Conservation (phyloP, 2,888 invertebrate species). For the Eurytoma adleriae region DNA sequence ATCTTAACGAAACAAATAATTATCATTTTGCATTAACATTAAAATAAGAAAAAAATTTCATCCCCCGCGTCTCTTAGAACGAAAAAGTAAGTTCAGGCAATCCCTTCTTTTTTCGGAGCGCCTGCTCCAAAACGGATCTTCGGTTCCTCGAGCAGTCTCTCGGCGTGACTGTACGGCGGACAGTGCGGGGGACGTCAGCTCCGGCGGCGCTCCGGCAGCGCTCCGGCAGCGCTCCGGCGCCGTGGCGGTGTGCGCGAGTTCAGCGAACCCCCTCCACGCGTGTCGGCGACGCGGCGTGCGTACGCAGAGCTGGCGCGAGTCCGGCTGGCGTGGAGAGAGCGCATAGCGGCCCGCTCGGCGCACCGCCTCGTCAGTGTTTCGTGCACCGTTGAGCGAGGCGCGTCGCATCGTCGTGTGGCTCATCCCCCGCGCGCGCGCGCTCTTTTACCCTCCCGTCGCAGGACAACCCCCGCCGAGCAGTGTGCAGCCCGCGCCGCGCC, state of each 20-base stretch:
- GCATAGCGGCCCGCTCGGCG: background rate
- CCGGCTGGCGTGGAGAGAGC: too few relatives aligned
- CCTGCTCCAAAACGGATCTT: too few relatives aligned
- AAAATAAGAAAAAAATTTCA: too few relatives aligned
- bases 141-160: too few relatives aligned
- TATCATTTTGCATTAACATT: too few relatives aligned
- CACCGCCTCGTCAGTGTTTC: conserved; percentile 27
- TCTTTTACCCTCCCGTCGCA: background rate
- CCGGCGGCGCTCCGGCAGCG: too few relatives aligned
- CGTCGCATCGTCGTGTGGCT: background rate
- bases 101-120: too few relatives aligned
- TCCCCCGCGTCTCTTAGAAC: too few relatives aligned
- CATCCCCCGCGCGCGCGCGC: background rate
- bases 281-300: background rate
- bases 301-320: background rate
- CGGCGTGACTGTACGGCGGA: background rate
- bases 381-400: conserved; percentile 37
- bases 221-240: too few relatives aligned
- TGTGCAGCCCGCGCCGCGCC: background rate
- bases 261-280: conserved; percentile 50
- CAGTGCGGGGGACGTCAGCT: too few relatives aligned
- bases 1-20: too few relatives aligned
- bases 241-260: conserved; percentile 31
- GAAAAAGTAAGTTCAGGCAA: too few relatives aligned
- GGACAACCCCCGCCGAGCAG: background rate